A percentile compares a stretch with the other conserved stretches of the same genome.
Conservation (phyloP, 2,888 invertebrate genomes). For the Pandemis heparana region DNA sequence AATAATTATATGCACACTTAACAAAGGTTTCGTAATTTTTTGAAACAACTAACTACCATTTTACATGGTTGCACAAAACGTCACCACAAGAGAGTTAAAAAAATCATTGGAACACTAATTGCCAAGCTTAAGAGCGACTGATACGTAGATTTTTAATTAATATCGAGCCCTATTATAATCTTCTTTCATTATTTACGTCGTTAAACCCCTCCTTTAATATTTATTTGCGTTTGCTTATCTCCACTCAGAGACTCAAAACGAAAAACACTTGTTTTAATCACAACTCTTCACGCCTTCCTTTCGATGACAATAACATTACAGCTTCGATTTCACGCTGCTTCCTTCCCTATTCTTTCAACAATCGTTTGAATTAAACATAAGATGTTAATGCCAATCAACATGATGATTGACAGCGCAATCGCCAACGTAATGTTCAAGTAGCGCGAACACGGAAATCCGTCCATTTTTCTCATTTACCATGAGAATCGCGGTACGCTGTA, state of each 20-base stretch:
- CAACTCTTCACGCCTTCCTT: not conserved
- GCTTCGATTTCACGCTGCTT: not conserved
- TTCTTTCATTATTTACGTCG: no score
- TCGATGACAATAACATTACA: not conserved
- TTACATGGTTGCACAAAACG: not conserved
- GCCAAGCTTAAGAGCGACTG: not conserved
- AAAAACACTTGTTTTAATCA: not conserved
- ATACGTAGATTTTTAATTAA: no score
- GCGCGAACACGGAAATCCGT: constrained; percentile 15
- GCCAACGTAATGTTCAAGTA: constrained; percentile 23
- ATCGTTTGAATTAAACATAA: constrained; percentile 3
- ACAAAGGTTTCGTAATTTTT: not conserved
- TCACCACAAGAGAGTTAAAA: not conserved
- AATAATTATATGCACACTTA: not conserved
- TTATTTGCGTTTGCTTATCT: not conserved
- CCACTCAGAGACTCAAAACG: not conserved
- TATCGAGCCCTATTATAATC: no score
- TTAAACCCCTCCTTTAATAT: no score
- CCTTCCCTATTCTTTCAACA: not conserved
- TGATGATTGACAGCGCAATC: constrained; percentile 26
- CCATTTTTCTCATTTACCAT: constrained; percentile 20
- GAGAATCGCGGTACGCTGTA: constrained; percentile 9
- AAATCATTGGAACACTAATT: not conserved
- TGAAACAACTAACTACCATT: not conserved
- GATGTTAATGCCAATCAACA: constrained; percentile 1